phyloP scores from a whole-genome alignment of 2,113 vertebrate genomes.

The Ciconia stormi region DNA sequence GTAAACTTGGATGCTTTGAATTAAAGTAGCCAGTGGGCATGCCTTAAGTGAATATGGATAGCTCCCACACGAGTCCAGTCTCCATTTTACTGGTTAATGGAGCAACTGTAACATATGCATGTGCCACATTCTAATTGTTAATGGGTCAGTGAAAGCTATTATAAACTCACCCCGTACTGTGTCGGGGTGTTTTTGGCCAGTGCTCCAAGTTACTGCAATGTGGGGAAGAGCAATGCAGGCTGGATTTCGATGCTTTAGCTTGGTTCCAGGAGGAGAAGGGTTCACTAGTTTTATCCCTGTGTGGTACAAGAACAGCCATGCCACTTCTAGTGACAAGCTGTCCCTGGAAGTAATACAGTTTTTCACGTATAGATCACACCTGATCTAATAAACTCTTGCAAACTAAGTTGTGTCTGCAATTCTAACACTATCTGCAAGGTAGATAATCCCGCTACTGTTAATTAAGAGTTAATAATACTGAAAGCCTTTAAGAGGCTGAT shows the following conservation, averaged over 20 bases:
- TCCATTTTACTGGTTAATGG: background rate
- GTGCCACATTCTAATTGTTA: background rate
- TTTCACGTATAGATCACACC: background rate
- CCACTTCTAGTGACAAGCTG: background rate
- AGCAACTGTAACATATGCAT: background rate
- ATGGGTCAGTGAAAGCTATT: background rate
- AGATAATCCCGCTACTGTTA: background rate
- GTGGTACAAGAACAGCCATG: background rate
- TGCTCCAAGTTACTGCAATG: background rate
- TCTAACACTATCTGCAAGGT: background rate
- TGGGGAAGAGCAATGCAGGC: background rate
- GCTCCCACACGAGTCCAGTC: background rate
- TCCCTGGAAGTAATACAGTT: background rate
- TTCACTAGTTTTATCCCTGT: background rate
- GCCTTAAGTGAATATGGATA: background rate
- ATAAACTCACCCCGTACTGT: background rate
- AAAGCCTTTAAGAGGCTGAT: background rate
- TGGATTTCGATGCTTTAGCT: background rate
- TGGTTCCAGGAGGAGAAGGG: background rate
- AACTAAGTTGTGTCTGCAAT: background rate
- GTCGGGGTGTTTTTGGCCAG: background rate
- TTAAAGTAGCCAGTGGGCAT: background rate
- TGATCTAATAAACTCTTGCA: background rate
- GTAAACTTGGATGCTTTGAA: background rate
- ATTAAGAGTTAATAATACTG: slow-evolving; percentile 24